A percentile compares a stretch with the other conserved stretches of the same genome.
Conservation (phyloP, 2,797 vertebrate species). For the Cuniculus paca region DNA sequence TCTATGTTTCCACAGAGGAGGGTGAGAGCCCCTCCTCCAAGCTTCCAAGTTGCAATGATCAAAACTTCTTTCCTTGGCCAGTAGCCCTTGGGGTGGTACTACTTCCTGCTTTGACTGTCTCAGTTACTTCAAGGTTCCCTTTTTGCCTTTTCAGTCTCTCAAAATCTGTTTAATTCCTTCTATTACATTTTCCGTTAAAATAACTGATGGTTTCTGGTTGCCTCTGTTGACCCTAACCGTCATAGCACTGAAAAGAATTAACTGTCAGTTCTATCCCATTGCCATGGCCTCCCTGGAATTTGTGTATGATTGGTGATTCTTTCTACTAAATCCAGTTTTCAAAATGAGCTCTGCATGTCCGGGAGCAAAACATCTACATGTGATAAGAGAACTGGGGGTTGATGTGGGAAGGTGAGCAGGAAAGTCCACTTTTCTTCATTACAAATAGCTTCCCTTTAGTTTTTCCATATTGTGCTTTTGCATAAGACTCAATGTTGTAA, state of each 20-base stretch:
- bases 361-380: neutral
- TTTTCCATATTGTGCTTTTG: neutral
- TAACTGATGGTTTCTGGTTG: neutral
- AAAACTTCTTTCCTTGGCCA: neutral
- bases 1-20: neutral
- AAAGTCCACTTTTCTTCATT: neutral
- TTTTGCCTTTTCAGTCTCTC: neutral
- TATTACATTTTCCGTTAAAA: neutral
- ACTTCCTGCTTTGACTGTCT: neutral
- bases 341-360: neutral
- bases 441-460: neutral
- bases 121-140: neutral
- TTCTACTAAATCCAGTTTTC: slow-evolving; percentile 42
- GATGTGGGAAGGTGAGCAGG: neutral
- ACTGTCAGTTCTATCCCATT: neutral
- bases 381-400: neutral
- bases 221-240: neutral
- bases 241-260: neutral
- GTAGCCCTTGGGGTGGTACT: neutral
- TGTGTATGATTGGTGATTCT: neutral
- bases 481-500: neutral
- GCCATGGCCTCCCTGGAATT: neutral
- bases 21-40: too few relatives aligned
- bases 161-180: neutral
- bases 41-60: neutral